A percentile compares a stretch with the other conserved stretches of the same genome.
Conservation (phyloP, 1,140 invertebrate genomes). For the Cydia strobilella region DNA sequence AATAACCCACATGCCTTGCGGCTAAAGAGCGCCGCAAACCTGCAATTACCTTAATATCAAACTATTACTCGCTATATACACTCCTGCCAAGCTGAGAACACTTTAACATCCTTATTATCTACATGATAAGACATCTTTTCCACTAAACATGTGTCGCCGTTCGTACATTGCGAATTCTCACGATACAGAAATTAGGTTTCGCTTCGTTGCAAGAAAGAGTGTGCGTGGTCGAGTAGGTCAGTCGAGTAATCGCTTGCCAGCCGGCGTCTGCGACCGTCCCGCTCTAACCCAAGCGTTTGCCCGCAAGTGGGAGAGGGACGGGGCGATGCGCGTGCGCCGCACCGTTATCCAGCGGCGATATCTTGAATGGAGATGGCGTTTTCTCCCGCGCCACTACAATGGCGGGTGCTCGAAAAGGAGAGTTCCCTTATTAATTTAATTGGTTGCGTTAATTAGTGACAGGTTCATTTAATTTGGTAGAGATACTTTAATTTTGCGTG, state of each 20-base stretch:
- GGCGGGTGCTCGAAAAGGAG: slow-evolving; percentile 63
- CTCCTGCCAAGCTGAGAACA: not conserved
- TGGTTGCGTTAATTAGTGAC: slow-evolving; percentile 37
- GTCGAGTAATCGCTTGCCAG: slow-evolving; percentile 74
- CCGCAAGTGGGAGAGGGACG: slow-evolving; percentile 45
- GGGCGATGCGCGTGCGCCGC: slow-evolving; percentile 55
- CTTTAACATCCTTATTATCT: not conserved
- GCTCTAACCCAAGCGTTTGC: slow-evolving; percentile 38
- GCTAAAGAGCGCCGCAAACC: slow-evolving; percentile 2
- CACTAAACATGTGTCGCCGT: slow-evolving; percentile 31
- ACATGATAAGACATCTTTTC: not conserved
- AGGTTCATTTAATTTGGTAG: not conserved
- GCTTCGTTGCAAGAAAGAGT: slow-evolving; percentile 73
- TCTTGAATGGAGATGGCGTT: slow-evolving; percentile 78
- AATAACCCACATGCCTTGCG: slow-evolving; percentile 17
- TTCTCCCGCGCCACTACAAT: slow-evolving; percentile 78
- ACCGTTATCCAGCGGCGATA: slow-evolving; percentile 76
- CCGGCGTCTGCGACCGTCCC: slow-evolving; percentile 53
- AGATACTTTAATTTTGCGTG: not conserved
- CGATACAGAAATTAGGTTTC: slow-evolving; percentile 76
- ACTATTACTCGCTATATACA: slow-evolving; percentile 20
- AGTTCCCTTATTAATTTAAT: slow-evolving; percentile 58
- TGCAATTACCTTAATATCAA: slow-evolving; percentile 31
- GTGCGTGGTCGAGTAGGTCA: slow-evolving; percentile 77
- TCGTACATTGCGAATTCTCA: slow-evolving; percentile 62